Evolutionary conservation across 2,888 invertebrate genomes (phyloP).

Genomic region (Steinernema carpocapsae): DNA sequence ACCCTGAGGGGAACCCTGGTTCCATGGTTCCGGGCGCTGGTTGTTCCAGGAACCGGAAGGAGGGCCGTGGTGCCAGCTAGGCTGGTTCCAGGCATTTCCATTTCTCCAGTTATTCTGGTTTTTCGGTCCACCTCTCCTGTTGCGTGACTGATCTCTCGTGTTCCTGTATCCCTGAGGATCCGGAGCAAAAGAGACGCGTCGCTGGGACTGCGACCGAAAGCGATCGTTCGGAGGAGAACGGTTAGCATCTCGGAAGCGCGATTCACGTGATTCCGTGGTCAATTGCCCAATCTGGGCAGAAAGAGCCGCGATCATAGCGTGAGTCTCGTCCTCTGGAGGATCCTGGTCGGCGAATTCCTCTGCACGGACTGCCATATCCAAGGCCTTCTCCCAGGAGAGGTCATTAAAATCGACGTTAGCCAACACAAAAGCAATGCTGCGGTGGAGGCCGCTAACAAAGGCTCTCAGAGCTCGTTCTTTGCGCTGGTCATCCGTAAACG

Average conservation of each 20-base stretch:
- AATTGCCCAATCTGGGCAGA: not conserved
- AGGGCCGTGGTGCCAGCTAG: no score
- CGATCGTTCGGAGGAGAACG: no score
- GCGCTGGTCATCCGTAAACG: not conserved
- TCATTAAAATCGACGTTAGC: not conserved
- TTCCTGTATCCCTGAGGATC: not conserved
- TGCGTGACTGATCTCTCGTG: not conserved
- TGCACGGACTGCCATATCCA: not conserved
- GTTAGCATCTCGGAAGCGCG: no score
- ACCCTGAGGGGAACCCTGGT: not conserved
- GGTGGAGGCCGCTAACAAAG: not conserved
- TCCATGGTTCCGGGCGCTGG: no score
- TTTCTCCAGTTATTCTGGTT: no score
- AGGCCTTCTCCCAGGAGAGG: not conserved
- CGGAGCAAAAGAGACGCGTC: no score
- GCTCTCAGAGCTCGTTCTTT: not conserved
- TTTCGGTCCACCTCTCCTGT: no score
- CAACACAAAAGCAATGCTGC: not conserved
- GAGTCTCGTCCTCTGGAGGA: not conserved
- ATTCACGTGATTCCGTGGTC: no score
- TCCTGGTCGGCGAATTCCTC: not conserved
- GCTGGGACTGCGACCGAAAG: no score
- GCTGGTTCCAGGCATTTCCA: no score
- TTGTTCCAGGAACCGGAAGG: no score
- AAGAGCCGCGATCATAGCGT: not conserved